Percentiles rank a stretch among this genome's conserved stretches.
These are phyloP conservation scores for Pseudocheirus occidentalis DNA, from an alignment of 2,797 vertebrate species.

Conservation along the genomic window DNA sequence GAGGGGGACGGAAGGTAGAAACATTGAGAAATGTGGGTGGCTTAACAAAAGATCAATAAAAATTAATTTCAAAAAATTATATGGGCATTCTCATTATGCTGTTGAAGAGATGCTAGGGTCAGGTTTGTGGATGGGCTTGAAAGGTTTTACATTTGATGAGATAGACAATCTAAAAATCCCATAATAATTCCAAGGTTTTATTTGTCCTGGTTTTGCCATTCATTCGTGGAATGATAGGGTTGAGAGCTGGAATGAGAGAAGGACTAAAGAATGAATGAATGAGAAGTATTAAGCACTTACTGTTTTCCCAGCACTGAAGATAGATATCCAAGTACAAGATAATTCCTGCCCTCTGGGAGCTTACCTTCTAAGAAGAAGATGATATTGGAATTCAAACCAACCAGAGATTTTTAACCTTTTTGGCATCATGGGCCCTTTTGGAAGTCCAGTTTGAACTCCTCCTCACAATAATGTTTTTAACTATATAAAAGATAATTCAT, in stretches of 20 bases:
- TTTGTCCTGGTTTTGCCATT: neutral
- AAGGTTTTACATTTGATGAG: neutral
- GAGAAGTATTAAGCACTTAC: neutral
- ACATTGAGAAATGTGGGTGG: neutral
- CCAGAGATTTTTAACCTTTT: neutral
- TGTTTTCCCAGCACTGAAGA: neutral
- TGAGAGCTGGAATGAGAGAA: neutral
- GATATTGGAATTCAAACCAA: neutral
- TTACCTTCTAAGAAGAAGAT: neutral
- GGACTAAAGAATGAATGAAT: neutral
- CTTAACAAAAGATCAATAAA: neutral
- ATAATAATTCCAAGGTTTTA: neutral
- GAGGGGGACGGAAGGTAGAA: neutral
- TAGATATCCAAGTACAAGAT: neutral
- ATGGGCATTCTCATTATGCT: neutral
- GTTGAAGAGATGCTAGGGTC: neutral
- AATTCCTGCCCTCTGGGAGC: neutral
- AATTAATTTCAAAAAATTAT: neutral
- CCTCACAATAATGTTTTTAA: neutral
- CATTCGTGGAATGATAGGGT: neutral
- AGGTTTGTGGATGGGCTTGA: neutral
- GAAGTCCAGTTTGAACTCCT: neutral
- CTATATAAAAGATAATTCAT: neutral
- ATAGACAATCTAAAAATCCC: neutral
- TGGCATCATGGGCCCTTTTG: neutral